Conservation (phyloP, 2,113 vertebrate species). For the Vicugna pacos region DNA sequence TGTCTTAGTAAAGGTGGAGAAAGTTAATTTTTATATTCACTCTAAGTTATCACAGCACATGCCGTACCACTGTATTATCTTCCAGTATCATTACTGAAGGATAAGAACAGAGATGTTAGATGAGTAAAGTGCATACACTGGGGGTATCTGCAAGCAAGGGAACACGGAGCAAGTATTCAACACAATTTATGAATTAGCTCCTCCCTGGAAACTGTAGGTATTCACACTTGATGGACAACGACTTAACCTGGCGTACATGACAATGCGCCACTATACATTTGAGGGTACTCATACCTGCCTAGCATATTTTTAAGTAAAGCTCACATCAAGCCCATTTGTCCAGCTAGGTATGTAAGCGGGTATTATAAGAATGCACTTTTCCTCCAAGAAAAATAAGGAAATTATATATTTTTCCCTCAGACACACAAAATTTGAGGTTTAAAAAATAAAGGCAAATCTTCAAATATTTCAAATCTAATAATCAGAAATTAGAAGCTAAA, state of each 20-base stretch:
- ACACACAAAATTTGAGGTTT: constrained; percentile 8
- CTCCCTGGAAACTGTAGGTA: background rate
- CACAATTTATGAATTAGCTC: background rate
- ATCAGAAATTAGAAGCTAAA: background rate
- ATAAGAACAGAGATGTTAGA: constrained; percentile 29
- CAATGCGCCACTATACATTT: background rate
- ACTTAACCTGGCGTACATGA: background rate
- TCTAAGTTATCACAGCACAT: background rate
- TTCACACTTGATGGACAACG: background rate
- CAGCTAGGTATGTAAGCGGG: background rate
- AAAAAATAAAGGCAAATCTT: background rate
- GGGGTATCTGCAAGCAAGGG: background rate
- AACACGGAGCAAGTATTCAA: background rate
- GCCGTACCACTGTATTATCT: background rate
- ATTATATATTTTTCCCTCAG: background rate
- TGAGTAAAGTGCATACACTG: background rate
- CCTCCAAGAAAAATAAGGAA: constrained; percentile 8
- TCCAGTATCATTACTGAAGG: background rate
- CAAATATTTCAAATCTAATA: constrained; percentile 24
- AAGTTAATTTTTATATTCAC: background rate
- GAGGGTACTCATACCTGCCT: background rate
- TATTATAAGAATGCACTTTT: constrained; percentile 52
- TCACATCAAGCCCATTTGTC: background rate
- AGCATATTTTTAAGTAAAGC: background rate
- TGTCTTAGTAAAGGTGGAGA: background rate